These are phyloP conservation scores for Paraplagusia blochii DNA, from an alignment of 2,113 vertebrate genomes.

Conservation along the genomic window DNA sequence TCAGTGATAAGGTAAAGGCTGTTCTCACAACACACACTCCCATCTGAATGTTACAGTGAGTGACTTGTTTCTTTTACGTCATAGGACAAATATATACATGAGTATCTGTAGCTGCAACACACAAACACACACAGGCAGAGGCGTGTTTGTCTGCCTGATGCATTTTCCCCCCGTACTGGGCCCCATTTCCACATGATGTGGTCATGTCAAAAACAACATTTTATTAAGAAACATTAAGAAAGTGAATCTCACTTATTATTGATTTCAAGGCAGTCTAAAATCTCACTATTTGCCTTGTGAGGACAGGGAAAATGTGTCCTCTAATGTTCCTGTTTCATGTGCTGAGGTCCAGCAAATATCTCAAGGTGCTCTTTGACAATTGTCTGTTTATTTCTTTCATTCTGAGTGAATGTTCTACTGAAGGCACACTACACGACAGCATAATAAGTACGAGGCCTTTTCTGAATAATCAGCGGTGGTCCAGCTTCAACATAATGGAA, in stretches of 20 bases:
- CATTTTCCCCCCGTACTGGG: conserved; percentile 16
- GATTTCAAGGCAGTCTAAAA: too few relatives aligned
- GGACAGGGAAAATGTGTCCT: too few relatives aligned
- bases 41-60: conserved; percentile 3
- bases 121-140: conserved; percentile 3
- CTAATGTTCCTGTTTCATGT: too few relatives aligned
- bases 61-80: conserved; percentile 8
- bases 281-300: too few relatives aligned
- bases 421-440: too few relatives aligned
- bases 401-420: too few relatives aligned
- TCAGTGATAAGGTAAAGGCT: conserved; percentile 35
- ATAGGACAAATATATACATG: conserved; percentile 19
- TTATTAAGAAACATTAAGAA: conserved; percentile 18
- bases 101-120: background rate
- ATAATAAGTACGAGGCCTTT: too few relatives aligned
- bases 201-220: conserved; percentile 34
- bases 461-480: too few relatives aligned
- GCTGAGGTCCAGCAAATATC: too few relatives aligned
- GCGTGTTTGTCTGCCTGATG: conserved; percentile 12
- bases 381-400: too few relatives aligned
- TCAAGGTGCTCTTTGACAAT: too few relatives aligned
- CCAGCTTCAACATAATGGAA: too few relatives aligned
- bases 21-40: conserved; percentile 2
- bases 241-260: conserved; percentile 2
- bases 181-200: conserved; percentile 44